Evolutionary conservation across 2,888 invertebrate genomes (phyloP), one percentile per base, ranked within the genome.

Genomic region (Drosophila greeni): DNA sequence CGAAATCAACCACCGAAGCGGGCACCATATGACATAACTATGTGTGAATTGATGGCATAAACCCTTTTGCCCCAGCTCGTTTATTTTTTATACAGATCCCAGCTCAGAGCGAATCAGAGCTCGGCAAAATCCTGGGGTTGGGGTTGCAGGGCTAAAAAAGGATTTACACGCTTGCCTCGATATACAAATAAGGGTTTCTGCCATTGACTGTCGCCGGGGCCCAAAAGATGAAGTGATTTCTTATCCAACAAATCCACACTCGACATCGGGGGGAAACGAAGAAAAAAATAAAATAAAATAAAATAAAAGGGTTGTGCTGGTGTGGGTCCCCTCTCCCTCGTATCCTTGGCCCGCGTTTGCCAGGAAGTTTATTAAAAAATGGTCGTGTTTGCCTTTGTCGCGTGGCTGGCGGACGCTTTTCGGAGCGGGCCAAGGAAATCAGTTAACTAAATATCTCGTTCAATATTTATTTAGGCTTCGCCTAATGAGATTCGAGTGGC

Each of bases 21-120:
- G 66, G 65, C 61, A 68, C 75, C 83, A 85, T 73, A 74, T 83
- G 80, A 82, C 78, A 77, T 79, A 84, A 85, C 76, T 68, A 84
- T 82, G 85, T 86, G 86, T 75, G 84, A 86, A 86, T 86, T 80
- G 81, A 83, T 82, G 78, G 77, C 70, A 69, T 78, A 72, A 85
- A 81, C 86, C 86, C 82, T 81, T 85, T 85, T 77, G 52, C 40
- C 53, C 56, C 34, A n/a, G 24, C 54, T 45, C 31, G 5, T 29
- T 29, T 45, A 74, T 73, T 64, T 52, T 48, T 40, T 23, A n/a
- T 3, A 62, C 31, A 58, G 43, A 34, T 34, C 37, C 40, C 18
- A 37, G 62, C 45, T 65, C 66, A 14, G 29, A 20, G 68, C 83
- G 79, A 80, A 80, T 80, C 84, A 81, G 72, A 73, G 64, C 65